Conservation (phyloP, 2,113 vertebrate genomes). For the Galemys pyrenaicus region DNA sequence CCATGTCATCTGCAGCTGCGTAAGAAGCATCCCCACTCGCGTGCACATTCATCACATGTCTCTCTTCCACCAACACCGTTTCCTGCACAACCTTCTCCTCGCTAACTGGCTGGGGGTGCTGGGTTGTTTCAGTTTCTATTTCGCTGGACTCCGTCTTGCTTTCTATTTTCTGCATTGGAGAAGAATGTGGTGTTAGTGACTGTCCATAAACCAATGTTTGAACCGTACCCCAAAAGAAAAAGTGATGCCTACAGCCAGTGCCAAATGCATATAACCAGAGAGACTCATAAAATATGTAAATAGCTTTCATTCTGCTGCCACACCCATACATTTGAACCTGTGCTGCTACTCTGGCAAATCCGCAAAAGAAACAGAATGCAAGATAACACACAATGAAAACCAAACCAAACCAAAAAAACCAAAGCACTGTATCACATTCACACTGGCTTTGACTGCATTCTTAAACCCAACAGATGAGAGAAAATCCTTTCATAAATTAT, state of each 20-base stretch:
- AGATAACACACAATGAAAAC: neutral
- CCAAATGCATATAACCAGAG: neutral
- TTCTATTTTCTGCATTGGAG: constrained; percentile 83
- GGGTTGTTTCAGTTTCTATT: constrained; percentile 64
- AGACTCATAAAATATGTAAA: neutral
- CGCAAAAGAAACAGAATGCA: neutral
- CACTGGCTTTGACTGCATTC: neutral
- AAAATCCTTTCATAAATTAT: constrained; percentile 6
- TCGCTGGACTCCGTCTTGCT: constrained; percentile 74
- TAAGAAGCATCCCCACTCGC: constrained; percentile 81
- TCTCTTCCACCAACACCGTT: constrained; percentile 83
- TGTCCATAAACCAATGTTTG: neutral
- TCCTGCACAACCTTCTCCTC: constrained; percentile 86
- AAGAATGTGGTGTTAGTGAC: neutral
- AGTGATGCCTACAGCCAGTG: neutral
- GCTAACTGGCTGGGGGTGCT: constrained; percentile 64
- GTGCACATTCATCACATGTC: constrained; percentile 84
- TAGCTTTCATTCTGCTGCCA: neutral
- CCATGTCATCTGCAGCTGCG: constrained; percentile 63
- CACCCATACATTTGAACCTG: neutral
- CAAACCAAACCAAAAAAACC: neutral
- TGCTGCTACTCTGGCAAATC: neutral
- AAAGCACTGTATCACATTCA: neutral
- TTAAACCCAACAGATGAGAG: neutral
- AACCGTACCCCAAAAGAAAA: neutral